These are phyloP conservation scores for Scomber colias DNA, from an alignment of 2,113 vertebrate genomes.

Conservation along the genomic window DNA sequence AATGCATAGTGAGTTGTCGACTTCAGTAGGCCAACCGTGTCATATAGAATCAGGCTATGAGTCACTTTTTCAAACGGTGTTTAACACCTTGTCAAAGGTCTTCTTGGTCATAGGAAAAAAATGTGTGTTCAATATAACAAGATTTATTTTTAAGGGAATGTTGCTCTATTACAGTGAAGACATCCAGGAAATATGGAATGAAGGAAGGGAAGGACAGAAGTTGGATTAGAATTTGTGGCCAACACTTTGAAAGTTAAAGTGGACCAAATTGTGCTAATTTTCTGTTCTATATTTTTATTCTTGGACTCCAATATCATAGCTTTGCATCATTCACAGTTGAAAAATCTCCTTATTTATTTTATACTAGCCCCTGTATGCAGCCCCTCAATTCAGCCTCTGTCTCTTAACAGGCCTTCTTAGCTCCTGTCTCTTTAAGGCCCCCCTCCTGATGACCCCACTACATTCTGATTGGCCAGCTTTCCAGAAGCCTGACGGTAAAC, in stretches of 20 bases:
- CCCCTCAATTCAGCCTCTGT: no score
- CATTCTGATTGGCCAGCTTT: no score
- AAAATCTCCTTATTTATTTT: no score
- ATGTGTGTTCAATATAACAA: slow-evolving; percentile 51
- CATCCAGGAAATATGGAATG: slow-evolving; percentile 3
- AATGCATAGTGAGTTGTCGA: slow-evolving; percentile 73
- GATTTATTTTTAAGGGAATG: slow-evolving; percentile 37
- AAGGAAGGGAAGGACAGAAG: slow-evolving; percentile 8
- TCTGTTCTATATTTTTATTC: no score
- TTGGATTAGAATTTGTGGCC: background rate
- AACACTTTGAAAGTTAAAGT: background rate
- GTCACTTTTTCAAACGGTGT: slow-evolving; percentile 61
- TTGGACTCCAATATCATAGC: no score
- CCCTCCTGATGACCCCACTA: no score
- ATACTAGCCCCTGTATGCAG: no score
- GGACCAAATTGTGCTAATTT: no score
- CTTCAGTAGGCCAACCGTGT: slow-evolving; percentile 73
- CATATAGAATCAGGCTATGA: slow-evolving; percentile 69
- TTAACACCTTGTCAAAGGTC: slow-evolving; percentile 71
- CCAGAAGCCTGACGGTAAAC: no score
- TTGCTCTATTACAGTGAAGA: slow-evolving; percentile 22
- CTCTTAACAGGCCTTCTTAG: no score
- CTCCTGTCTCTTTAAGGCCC: no score
- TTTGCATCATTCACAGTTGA: no score
- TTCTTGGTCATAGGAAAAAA: slow-evolving; percentile 5